Base-by-base conservation (phyloP, 1,140 invertebrate species). In the Papilio xuthus region DNA sequence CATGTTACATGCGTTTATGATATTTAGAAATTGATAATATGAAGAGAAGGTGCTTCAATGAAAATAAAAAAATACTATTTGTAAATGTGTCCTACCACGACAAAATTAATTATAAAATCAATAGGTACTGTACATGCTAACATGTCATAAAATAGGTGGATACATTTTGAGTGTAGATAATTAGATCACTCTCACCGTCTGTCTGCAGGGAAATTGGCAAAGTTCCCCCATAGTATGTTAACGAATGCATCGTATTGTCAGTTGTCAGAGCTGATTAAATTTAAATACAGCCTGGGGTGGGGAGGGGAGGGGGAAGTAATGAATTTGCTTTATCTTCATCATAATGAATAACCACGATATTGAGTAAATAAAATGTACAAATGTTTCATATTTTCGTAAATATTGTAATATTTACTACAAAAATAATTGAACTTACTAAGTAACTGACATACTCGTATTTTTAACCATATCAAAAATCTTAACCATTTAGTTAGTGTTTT, bases 261-360 rank as follows among this genome's bases (percentile, higher is more conserved):
- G 73, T 85, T 83, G 85, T 82, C 73, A 78, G 76, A 77, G 72
- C 76, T 86, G 82, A 88, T 83, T 85, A 74, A 83, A 81, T 86
- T 86, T 84, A 80, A 78, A 80, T 79, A 69, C 80, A 84, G 18
- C 74, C 82, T 83, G 80, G 78, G 81, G 72, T 12, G 28, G 74
- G 63, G 41, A 67, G 75, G 74, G 77, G 71, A 28, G 20, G 12
- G 37, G 67, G 77, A n/a, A n/a, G 41, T 47, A 47, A 70, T 69
- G 23, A 53, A 44, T 67, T 23, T 23, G 47, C 18, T 47, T 28
- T 56, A 23, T 53, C 15, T 18, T 32, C 13, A 67, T 15, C 6
- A 67, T 28, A 63, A n/a, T 23, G 2, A 6, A 37, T 60, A 60
- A 32, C 7, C 28, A 28, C 26, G 26, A 37, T 41, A n/a, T 37